Percentiles rank a stretch among this genome's conserved stretches.
Conservation (phyloP, 1,140 invertebrate species). For the Zaprionus camerounensis region DNA sequence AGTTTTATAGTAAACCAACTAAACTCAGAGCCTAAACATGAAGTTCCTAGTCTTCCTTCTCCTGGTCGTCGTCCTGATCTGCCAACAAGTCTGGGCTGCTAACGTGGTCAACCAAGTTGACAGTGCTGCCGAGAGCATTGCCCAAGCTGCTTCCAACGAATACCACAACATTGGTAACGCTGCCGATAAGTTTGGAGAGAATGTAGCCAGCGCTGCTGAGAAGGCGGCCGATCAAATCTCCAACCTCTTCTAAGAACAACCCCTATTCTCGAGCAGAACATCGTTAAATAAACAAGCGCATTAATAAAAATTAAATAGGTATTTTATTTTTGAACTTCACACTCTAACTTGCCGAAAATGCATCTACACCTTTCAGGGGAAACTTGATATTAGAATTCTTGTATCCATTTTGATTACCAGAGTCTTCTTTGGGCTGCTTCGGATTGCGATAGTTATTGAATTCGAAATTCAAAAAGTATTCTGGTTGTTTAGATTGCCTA, state of each 20-base stretch:
- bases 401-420: not conserved
- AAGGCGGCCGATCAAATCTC: not conserved
- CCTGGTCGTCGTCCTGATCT: constrained; percentile 8
- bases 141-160: not conserved
- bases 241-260: not conserved
- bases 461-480: constrained; percentile 47
- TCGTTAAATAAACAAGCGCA: not conserved
- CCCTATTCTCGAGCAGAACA: not conserved
- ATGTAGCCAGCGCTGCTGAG: constrained; percentile 12
- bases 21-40: constrained; percentile 3
- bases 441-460: constrained; percentile 41
- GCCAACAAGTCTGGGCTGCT: constrained; percentile 9
- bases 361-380: constrained; percentile 49
- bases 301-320: not conserved
- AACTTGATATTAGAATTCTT: constrained; percentile 28
- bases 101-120: not conserved
- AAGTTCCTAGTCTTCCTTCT: constrained; percentile 20
- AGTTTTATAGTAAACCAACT: not conserved
- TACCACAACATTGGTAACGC: not conserved
- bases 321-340: not conserved
- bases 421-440: not conserved
- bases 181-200: not conserved
- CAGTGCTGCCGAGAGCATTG: constrained; percentile 9
- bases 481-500: not conserved
- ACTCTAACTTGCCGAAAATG: not conserved